These are phyloP conservation scores for Ceratitis capitata DNA, from an alignment of 1,140 invertebrate genomes.

Conservation along the genomic window DNA sequence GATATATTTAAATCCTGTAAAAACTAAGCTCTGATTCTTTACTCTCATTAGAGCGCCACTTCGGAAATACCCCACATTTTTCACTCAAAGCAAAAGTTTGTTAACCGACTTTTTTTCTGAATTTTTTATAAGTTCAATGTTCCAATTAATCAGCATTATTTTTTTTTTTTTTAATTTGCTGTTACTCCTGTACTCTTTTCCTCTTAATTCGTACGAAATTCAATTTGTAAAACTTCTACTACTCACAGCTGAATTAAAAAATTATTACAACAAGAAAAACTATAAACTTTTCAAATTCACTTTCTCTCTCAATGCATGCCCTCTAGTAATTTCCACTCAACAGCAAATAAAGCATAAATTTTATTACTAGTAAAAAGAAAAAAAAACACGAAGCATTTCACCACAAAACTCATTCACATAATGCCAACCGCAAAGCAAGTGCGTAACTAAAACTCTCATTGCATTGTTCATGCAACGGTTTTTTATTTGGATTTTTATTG, in stretches of 20 bases:
- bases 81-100: too few relatives aligned
- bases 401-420: background rate
- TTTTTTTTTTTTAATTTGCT: background rate
- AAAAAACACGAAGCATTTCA: background rate
- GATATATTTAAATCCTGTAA: too few relatives aligned
- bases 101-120: too few relatives aligned
- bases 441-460: conserved; percentile 13
- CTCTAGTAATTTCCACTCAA: background rate
- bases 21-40: too few relatives aligned
- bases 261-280: background rate
- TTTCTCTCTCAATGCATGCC: background rate
- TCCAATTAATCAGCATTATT: background rate
- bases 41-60: too few relatives aligned
- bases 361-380: background rate
- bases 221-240: background rate
- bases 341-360: background rate
- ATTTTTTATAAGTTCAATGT: too few relatives aligned
- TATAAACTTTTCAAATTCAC: background rate
- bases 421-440: conserved; percentile 17
- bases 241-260: background rate
- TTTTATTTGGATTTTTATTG: background rate
- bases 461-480: background rate
- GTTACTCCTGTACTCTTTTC: background rate
- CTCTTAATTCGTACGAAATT: background rate
- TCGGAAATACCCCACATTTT: too few relatives aligned